These are phyloP conservation scores for Eurois occulta DNA, from an alignment of 2,888 invertebrate genomes.

Conservation along the genomic window DNA sequence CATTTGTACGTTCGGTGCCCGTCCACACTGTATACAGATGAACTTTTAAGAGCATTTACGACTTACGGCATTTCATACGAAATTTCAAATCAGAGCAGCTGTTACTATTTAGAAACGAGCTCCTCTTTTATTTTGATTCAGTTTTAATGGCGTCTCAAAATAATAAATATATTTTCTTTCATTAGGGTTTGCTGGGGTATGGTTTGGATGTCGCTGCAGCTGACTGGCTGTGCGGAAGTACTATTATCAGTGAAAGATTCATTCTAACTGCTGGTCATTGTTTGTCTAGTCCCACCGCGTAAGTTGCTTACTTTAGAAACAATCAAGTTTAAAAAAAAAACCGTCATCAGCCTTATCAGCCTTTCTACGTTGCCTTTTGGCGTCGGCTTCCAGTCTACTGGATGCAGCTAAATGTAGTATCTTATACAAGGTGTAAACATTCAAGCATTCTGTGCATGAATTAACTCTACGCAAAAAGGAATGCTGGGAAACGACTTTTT, in stretches of 20 bases:
- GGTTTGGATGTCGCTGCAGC: slow-evolving; percentile 9
- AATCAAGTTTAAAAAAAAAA: background rate
- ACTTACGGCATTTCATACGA: no score
- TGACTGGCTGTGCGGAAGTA: slow-evolving; percentile 20
- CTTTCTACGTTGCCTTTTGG: background rate
- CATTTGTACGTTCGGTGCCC: no score
- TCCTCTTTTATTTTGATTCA: no score
- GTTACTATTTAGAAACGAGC: no score
- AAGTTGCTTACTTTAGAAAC: background rate
- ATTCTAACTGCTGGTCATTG: slow-evolving; percentile 37
- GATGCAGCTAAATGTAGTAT: background rate
- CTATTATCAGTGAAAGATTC: background rate
- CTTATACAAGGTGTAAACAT: no score
- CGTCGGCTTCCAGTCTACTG: background rate
- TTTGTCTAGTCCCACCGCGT: slow-evolving; percentile 22
- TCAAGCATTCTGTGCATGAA: no score
- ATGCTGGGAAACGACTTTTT: no score
- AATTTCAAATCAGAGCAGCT: no score
- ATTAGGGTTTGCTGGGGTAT: slow-evolving; percentile 31
- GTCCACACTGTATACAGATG: no score
- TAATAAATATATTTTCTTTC: background rate
- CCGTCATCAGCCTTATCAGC: background rate
- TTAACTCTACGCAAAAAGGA: no score
- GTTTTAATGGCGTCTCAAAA: no score
- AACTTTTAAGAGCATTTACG: no score